Percentiles rank a stretch among this genome's conserved stretches.
Evolutionary conservation across 1,140 invertebrate genomes (phyloP).

Genomic region (Calliphora vicina): DNA sequence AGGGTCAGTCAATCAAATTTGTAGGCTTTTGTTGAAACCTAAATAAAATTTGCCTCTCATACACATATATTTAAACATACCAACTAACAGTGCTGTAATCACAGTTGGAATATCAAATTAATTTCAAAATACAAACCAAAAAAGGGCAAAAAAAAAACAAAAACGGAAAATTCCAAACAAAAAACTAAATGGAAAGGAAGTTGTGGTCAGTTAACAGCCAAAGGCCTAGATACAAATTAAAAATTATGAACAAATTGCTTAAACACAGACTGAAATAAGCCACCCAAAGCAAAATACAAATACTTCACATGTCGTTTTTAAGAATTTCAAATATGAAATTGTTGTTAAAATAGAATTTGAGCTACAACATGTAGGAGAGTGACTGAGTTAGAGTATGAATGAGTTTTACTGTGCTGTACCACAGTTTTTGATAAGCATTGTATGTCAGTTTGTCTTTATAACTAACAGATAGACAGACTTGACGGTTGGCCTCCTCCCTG

Average conservation of each 20-base stretch:
- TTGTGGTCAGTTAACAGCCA: neutral
- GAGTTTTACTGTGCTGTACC: neutral
- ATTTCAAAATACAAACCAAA: neutral
- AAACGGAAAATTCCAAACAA: neutral
- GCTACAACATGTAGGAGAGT: neutral
- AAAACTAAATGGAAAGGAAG: neutral
- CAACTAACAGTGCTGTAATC: neutral
- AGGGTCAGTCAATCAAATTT: neutral
- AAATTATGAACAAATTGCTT: slow-evolving; percentile 6
- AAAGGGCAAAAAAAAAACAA: neutral
- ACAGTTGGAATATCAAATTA: slow-evolving; percentile 9
- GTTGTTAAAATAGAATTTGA: neutral
- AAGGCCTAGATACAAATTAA: neutral
- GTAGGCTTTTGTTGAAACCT: neutral
- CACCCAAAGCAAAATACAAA: slow-evolving; percentile 4
- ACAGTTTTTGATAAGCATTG: neutral
- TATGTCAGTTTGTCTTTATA: neutral
- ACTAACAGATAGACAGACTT: neutral
- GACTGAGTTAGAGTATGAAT: neutral
- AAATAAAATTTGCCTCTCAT: neutral
- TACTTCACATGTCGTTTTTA: neutral
- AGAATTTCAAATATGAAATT: slow-evolving; percentile 14
- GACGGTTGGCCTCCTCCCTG: neutral
- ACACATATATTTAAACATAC: neutral
- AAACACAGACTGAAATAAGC: neutral